Evolutionary conservation across 2,888 invertebrate species (phyloP).

Genomic region (Drosophila flavopinicola): DNA sequence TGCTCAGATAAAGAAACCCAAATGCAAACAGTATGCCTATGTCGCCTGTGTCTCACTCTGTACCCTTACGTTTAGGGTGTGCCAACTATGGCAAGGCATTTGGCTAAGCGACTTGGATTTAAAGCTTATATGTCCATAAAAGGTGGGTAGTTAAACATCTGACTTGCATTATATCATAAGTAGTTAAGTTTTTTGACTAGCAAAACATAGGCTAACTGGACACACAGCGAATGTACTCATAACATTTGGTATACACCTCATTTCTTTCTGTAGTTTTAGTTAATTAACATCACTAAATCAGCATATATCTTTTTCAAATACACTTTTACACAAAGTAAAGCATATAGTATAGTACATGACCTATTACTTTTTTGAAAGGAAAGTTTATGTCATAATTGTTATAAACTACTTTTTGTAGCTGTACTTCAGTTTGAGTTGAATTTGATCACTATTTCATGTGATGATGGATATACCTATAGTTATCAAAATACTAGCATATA

Average conservation of each 20-base stretch:
- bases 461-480: neutral
- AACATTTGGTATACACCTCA: neutral
- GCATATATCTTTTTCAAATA: too few relatives aligned
- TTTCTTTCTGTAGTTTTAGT: too few relatives aligned
- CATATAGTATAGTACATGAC: too few relatives aligned
- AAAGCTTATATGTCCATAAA: too few relatives aligned
- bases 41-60: slow-evolving; percentile 6
- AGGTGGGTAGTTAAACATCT: too few relatives aligned
- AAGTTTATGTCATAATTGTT: too few relatives aligned
- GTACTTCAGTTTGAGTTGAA: neutral
- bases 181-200: too few relatives aligned
- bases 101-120: neutral
- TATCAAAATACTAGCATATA: too few relatives aligned
- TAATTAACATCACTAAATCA: too few relatives aligned
- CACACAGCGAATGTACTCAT: neutral
- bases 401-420: neutral
- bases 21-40: slow-evolving; percentile 37
- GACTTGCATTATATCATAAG: too few relatives aligned
- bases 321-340: too few relatives aligned
- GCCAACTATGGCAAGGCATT: slow-evolving; percentile 2
- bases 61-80: slow-evolving; percentile 25
- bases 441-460: neutral
- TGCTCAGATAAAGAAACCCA: slow-evolving; percentile 67
- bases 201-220: neutral
- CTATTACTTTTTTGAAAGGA: too few relatives aligned